Conservation (phyloP, 2,797 vertebrate species). For the Manis javanica region DNA sequence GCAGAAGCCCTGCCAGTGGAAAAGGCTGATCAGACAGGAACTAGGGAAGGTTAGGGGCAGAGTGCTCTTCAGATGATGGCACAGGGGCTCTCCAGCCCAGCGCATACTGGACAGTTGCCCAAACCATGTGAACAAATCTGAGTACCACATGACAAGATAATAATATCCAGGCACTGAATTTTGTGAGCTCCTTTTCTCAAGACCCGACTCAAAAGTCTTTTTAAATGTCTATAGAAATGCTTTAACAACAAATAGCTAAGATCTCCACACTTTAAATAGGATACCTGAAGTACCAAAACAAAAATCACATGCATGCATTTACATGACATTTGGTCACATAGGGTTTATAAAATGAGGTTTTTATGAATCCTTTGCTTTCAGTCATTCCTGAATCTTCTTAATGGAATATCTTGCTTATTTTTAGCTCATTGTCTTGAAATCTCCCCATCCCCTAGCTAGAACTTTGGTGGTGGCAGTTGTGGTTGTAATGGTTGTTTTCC, state of each 20-base stretch:
- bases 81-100: too few relatives aligned
- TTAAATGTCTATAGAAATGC: not conserved
- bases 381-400: not conserved
- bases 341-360: not conserved
- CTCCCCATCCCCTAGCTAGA: not conserved
- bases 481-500: not conserved
- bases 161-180: not conserved
- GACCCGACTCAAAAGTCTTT: not conserved
- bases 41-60: too few relatives aligned
- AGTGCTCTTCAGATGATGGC: rapidly evolving
- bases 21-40: not conserved
- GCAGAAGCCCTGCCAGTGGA: not conserved
- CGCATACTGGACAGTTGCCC: not conserved
- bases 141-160: not conserved
- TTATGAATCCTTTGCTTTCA: not conserved
- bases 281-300: not conserved
- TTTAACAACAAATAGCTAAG: not conserved
- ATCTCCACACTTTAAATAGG: not conserved
- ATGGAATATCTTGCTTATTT: not conserved
- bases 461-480: not conserved
- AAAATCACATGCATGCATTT: not conserved
- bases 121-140: not conserved
- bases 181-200: not conserved
- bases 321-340: not conserved
- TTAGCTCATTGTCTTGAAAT: not conserved